Conservation (phyloP, 64 coral and sea anemone genomes). For the Exaiptasia diaphana region DNA sequence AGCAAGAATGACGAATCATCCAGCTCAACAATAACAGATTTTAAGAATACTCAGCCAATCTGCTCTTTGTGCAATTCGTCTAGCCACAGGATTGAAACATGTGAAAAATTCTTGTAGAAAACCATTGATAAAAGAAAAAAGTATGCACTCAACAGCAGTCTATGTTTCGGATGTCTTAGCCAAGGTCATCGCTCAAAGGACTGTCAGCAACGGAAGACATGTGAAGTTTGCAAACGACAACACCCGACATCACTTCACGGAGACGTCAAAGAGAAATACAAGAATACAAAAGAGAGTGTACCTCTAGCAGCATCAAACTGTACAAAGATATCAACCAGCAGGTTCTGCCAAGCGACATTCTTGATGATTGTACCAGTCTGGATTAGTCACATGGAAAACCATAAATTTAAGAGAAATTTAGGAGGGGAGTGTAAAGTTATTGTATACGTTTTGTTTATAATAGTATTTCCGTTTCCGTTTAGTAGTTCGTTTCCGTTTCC, state of each 20-base stretch:
- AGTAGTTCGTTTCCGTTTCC: too few species aligned
- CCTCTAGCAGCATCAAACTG: background rate
- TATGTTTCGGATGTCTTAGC: constrained; percentile 58
- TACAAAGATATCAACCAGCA: background rate
- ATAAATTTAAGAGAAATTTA: too few species aligned
- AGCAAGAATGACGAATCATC: background rate
- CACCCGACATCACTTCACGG: constrained; percentile 62
- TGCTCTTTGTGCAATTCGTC: background rate
- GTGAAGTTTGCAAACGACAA: constrained; percentile 23
- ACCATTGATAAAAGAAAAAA: constrained; percentile 50
- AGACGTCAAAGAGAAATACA: background rate
- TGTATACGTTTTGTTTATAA: too few species aligned
- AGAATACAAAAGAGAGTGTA: background rate
- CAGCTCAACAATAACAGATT: background rate
- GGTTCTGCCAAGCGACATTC: background rate
- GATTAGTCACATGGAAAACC: background rate
- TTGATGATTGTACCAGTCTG: background rate
- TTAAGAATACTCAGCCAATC: background rate
- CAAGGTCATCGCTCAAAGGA: constrained; percentile 55
- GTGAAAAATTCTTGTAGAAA: constrained; percentile 34
- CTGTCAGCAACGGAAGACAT: constrained; percentile 41
- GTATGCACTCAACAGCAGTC: constrained; percentile 14
- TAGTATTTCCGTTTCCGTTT: too few species aligned
- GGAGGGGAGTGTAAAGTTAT: too few species aligned
- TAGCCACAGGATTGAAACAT: constrained; percentile 6